Percentiles rank a stretch among this genome's conserved stretches.
Conservation (phyloP, 2,797 vertebrate genomes). For the Phoebastria nigripes region DNA sequence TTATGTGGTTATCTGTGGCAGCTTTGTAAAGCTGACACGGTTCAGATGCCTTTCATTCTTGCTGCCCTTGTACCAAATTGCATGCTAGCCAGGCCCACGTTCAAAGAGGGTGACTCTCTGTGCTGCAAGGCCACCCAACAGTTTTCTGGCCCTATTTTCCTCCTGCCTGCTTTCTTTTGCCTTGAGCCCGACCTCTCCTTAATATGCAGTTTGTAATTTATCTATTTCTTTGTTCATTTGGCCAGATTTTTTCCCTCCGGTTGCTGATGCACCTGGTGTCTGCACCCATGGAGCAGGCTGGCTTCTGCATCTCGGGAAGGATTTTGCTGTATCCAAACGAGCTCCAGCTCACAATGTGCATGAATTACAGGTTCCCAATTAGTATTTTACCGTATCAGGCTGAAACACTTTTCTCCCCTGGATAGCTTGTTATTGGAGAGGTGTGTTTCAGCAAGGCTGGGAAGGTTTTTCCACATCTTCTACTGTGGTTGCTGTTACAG, state of each 20-base stretch:
- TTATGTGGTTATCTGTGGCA: background rate
- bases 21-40: background rate
- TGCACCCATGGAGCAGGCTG: background rate
- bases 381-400: background rate
- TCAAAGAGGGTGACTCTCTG: background rate
- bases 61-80: background rate
- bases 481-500: background rate
- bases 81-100: accelerated
- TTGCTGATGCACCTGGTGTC: background rate
- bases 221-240: background rate
- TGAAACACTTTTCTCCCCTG: background rate
- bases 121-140: background rate
- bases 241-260: background rate
- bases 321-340: background rate
- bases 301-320: background rate
- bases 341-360: background rate
- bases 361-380: background rate
- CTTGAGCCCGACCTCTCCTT: background rate
- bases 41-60: background rate
- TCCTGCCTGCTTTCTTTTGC: background rate
- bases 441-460: background rate
- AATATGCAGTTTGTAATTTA: background rate
- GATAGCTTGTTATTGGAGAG: background rate
- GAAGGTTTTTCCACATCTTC: background rate
- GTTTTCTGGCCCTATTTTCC: background rate